phyloP scores from a whole-genome alignment of 2,113 vertebrate species.

The Pterocles orientalis region DNA sequence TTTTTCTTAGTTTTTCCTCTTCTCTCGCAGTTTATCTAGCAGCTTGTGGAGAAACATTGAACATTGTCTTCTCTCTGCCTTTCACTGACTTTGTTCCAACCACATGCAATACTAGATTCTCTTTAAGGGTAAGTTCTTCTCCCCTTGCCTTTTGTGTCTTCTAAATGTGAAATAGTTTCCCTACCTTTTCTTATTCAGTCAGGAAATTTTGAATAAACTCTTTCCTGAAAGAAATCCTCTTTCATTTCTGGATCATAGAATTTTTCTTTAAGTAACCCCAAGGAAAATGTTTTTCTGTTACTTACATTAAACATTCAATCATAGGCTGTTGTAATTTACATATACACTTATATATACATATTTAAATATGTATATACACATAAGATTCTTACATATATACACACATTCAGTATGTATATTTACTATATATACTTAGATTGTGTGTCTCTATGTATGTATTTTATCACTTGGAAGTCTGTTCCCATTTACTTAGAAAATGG shows the following conservation, averaged over 20 bases:
- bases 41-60: slow-evolving; percentile 96
- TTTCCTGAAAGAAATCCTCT: background rate
- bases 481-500: background rate
- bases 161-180: background rate
- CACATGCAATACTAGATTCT: slow-evolving; percentile 91
- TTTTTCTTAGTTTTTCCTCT: slow-evolving; percentile 3
- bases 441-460: background rate
- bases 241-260: background rate
- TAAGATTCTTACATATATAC: background rate
- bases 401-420: background rate
- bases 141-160: background rate
- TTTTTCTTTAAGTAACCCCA: background rate
- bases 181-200: background rate
- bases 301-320: background rate
- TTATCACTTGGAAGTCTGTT: background rate
- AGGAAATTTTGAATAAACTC: background rate
- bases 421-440: background rate
- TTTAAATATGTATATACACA: background rate
- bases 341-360: background rate
- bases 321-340: background rate
- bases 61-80: slow-evolving; percentile 94
- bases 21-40: slow-evolving; percentile 90
- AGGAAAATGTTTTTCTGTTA: background rate
- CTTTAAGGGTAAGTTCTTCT: slow-evolving; percentile 81
- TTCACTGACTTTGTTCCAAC: slow-evolving; percentile 96